Conservation (phyloP, 2,888 invertebrate genomes). For the Watsonalla binaria region DNA sequence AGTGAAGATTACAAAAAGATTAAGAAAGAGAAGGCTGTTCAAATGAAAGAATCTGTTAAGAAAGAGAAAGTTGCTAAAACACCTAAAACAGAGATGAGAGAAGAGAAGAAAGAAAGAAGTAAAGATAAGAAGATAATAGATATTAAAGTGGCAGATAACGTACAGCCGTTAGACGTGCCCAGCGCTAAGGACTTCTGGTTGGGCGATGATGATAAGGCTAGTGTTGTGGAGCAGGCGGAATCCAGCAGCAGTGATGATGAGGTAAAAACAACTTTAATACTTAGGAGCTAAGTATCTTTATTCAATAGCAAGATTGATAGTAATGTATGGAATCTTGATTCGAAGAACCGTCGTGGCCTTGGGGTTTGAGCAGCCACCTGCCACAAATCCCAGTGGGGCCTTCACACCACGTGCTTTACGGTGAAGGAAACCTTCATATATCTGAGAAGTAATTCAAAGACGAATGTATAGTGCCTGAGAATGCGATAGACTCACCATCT, state of each 20-base stretch:
- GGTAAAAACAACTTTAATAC: slow-evolving; percentile 26
- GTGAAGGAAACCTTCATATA: no score
- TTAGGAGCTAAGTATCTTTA: no score
- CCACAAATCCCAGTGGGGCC: no score
- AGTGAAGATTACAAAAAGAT: slow-evolving; percentile 23
- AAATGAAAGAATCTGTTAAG: background rate
- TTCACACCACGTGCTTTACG: no score
- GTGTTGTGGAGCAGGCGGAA: slow-evolving; percentile 31
- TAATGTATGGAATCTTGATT: no score
- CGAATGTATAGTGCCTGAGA: no score
- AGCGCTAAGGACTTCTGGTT: slow-evolving; percentile 67
- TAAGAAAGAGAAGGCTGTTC: slow-evolving; percentile 10
- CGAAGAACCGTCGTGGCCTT: no score
- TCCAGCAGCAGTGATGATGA: slow-evolving; percentile 67
- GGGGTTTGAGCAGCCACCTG: no score
- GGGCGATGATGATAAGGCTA: slow-evolving; percentile 18
- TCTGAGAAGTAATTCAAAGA: no score
- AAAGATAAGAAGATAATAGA: slow-evolving; percentile 13
- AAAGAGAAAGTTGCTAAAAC: slow-evolving; percentile 13
- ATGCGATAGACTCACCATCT: no score
- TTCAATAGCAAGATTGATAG: no score
- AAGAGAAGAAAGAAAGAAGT: slow-evolving; percentile 8
- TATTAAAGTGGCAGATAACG: slow-evolving; percentile 36
- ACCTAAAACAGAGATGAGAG: slow-evolving; percentile 13
- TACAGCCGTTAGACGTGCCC: slow-evolving; percentile 53